Conservation (phyloP, 2,888 invertebrate species). For the Drosophila parthenogenetica region DNA sequence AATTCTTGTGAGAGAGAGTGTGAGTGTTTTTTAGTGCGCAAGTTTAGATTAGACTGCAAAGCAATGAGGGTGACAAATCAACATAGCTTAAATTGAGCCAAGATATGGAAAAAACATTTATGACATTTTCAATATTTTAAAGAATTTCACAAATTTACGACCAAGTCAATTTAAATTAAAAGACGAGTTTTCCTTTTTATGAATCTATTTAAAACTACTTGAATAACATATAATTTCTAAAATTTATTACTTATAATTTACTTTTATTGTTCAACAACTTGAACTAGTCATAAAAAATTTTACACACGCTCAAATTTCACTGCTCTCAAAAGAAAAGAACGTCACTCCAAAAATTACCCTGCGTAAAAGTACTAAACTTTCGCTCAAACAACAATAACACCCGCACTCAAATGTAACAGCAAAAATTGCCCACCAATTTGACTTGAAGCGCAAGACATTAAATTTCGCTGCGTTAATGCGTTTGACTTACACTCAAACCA, state of each 20-base stretch:
- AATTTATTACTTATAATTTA: not conserved
- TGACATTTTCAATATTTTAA: not conserved
- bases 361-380: not conserved
- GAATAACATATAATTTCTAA: not conserved
- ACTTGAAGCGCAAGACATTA: not conserved
- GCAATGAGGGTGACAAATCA: not conserved
- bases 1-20: conserved; percentile 17
- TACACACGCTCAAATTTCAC: conserved; percentile 30
- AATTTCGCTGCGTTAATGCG: conserved; percentile 16
- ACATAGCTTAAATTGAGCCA: no score
- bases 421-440: not conserved
- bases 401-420: not conserved
- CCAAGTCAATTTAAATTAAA: not conserved
- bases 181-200: not conserved
- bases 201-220: no score
- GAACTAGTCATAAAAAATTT: conserved; percentile 5
- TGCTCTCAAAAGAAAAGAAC: conserved; percentile 7
- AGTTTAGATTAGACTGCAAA: conserved; percentile 33
- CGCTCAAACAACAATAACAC: conserved; percentile 1
- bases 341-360: not conserved
- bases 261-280: not conserved
- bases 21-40: conserved; percentile 32
- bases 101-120: not conserved
- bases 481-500: conserved; percentile 45
- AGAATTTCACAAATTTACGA: not conserved